phyloP scores from a whole-genome alignment of 2,113 vertebrate species.

The Ceuthmochares aereus region DNA sequence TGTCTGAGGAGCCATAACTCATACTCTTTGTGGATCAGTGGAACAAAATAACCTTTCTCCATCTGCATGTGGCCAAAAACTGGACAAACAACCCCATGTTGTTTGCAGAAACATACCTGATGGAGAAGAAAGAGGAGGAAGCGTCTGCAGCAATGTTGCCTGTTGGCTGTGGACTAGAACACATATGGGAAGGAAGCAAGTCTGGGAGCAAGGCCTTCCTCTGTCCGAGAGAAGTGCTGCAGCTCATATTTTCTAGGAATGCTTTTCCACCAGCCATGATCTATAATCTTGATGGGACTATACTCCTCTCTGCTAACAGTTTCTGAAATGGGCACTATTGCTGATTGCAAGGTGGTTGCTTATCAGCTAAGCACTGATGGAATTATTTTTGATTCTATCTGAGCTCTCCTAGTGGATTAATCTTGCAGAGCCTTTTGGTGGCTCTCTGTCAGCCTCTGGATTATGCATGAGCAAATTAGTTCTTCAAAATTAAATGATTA shows the following conservation, averaged over 20 bases:
- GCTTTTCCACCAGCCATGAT: background rate
- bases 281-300: background rate
- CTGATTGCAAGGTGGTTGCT: background rate
- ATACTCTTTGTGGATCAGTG: background rate
- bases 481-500: background rate
- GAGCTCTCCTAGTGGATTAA: background rate
- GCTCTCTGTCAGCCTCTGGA: background rate
- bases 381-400: background rate
- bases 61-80: background rate
- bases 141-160: background rate
- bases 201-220: background rate
- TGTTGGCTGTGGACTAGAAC: background rate
- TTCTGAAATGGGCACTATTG: background rate
- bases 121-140: background rate
- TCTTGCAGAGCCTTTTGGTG: background rate
- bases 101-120: background rate
- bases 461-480: background rate
- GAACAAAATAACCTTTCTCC: background rate
- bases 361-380: background rate
- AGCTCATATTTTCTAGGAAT: background rate
- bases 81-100: background rate
- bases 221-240: background rate
- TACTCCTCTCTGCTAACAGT: background rate
- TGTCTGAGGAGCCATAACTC: background rate
- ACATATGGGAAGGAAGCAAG: background rate